phyloP scores from a whole-genome alignment of 2,113 vertebrate genomes.

The Cisticola juncidis region DNA sequence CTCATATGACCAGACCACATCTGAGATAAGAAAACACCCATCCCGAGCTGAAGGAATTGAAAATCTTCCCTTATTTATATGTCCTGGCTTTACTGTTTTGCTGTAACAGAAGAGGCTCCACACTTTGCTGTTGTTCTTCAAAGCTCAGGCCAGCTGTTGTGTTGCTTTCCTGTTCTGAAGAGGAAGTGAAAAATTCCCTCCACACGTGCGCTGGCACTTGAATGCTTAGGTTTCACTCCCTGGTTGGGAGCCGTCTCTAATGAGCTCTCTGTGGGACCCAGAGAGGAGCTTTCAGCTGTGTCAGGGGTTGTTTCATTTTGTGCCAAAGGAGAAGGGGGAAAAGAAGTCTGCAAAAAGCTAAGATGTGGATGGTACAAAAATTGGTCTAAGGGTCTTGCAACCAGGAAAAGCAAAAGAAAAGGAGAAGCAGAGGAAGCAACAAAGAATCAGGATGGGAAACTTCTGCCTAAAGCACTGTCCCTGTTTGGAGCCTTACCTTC shows the following conservation, averaged over 20 bases:
- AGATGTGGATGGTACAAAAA: not conserved
- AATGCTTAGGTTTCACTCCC: conserved; percentile 9
- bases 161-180: conserved; percentile 30
- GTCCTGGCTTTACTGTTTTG: not conserved
- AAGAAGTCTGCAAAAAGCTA: not conserved
- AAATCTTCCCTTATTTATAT: not conserved
- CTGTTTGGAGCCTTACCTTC: conserved; percentile 37
- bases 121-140: not conserved
- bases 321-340: not conserved
- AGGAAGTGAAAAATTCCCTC: conserved; percentile 54
- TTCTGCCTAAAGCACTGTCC: conserved; percentile 46
- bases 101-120: not conserved
- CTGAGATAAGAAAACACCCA: not conserved
- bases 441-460: conserved; percentile 69
- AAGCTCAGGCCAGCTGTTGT: not conserved
- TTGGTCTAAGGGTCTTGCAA: not conserved
- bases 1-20: not conserved
- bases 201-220: not conserved
- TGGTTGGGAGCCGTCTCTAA: not conserved
- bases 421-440: not conserved
- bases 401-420: not conserved
- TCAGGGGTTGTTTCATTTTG: not conserved
- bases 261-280: not conserved
- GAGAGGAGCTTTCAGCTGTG: not conserved
- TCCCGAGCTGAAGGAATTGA: not conserved